Base-by-base conservation (phyloP, 2,888 invertebrate genomes). In the Aphrophora alni region DNA sequence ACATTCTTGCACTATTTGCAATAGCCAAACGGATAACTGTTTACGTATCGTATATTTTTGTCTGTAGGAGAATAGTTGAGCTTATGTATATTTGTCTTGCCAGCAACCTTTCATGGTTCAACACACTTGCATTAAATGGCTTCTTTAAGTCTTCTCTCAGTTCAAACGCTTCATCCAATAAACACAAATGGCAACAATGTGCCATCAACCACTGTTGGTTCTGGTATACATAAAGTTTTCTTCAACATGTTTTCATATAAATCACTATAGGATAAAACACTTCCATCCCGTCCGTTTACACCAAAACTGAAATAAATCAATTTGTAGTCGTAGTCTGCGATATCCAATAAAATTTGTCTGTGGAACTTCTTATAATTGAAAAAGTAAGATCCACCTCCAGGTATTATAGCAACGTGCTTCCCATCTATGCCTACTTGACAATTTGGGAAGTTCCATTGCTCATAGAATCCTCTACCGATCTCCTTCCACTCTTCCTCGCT, bases 321-420 rank as follows among this genome's bases (percentile, higher is more conserved):
- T 74, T 81, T 78, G 75, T 81, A 81, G 78, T 80, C 75, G 75
- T 74, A 78, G 75, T 80, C 78, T 21, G 79, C 81, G 38, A 28
- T 14, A 28, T 77, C 82, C 78, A 82, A 73, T 73, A 81, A 83
- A 44, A 82, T 82, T 38, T 82, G 68, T 59, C 82, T 82, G 71
- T 81, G 71, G 74, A 80, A 82, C 70, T 83, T 77, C 59, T 83
- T 82, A 68, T 83, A 84, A 77, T 84, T 83, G 68, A 44, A 83
- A 72, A 80, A 84, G 75, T 44, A 77, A 21, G 83, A 82, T 51
- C 82, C 83, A 75, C 81, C 80, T 69, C 80, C 81, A 51, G 59
- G 80, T n/a, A 70, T 75, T 73, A 83, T 83, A 77, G 81, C 27
- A 38, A 81, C 78, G 69, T 78, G 81, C 68, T 81, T 81, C 0